Percentiles rank a stretch among this genome's conserved stretches.
Evolutionary conservation across 2,797 vertebrate genomes (phyloP).

Genomic region (Pelodytes ibericus): DNA sequence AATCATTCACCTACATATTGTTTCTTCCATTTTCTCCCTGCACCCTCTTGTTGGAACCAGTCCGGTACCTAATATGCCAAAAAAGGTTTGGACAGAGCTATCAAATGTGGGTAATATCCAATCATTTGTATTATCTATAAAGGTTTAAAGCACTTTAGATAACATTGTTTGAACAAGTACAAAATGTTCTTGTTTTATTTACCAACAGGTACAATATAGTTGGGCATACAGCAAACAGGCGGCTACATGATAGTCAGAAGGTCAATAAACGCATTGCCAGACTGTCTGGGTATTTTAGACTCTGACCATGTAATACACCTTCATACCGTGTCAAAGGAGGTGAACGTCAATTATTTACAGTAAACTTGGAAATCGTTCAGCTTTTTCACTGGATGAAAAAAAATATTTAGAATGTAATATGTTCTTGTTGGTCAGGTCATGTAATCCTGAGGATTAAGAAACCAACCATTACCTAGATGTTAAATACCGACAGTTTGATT

Average conservation of each 20-base stretch:
- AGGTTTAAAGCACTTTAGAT: background rate
- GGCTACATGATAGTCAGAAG: background rate
- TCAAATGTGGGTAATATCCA: background rate
- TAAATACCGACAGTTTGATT: too few species aligned
- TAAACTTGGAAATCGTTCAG: background rate
- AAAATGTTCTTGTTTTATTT: slow-evolving; percentile 18
- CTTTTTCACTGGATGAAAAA: background rate
- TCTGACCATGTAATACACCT: slow-evolving; percentile 15
- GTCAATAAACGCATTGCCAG: slow-evolving; percentile 19
- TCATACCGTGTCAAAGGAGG: slow-evolving; percentile 13
- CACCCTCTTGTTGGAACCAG: too few species aligned
- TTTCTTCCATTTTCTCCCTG: too few species aligned
- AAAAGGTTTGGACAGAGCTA: background rate
- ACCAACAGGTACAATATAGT: too few species aligned
- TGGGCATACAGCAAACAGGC: background rate
- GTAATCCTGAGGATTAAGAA: too few species aligned
- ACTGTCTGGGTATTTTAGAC: slow-evolving; percentile 12
- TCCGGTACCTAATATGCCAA: too few species aligned
- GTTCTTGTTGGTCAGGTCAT: too few species aligned
- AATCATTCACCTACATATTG: too few species aligned
- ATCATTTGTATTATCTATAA: background rate
- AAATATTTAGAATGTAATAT: too few species aligned
- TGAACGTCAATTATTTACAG: slow-evolving; percentile 24
- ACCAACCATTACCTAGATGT: too few species aligned
- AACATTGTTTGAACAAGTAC: slow-evolving; percentile 30